Evolutionary conservation across 2,888 invertebrate species (phyloP), one percentile per base, ranked within the genome.

Genomic region (Macroteleia sp.): DNA sequence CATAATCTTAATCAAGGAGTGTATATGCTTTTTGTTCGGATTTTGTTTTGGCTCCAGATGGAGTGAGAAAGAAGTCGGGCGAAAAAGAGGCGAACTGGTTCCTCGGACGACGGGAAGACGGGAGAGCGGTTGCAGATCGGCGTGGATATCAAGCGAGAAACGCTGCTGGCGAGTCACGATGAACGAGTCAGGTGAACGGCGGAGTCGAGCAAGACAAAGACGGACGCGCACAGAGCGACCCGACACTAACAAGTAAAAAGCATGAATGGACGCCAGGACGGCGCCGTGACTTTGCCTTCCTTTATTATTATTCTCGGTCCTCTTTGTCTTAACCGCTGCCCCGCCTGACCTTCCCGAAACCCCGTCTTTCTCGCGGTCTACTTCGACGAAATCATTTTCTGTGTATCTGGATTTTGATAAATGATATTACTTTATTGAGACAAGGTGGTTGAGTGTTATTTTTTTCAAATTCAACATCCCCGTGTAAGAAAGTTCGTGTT

Each of bases 201-300:
- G 54, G 30, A n/a, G 34, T 16, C 14, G 28, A 62, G 44, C 48
- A 54, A 66, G 67, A 62, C 48, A 56, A 61, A 76, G 71, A 71
- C 62, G 76, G 74, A 64, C 78, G n/a, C n/a, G n/a, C n/a, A n/a
- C n/a, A n/a, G n/a, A n/a, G 76, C 57, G 59, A 48, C 10, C 82
- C 81, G 82, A 80, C 81, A 77, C 85, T 87, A 87, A 88, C 89
- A 87, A 89, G 85, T 89, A 89, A 89, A 89, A 89, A 88, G 88
- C 87, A 89, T 89, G 89, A 89, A 89, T 89, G 89, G 86, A 86
- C 84, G 87, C 83, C 87, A 87, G 83, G 82, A 83, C 83, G 88
- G 87, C 87, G 88, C 88, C 88, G 85, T 85, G 82, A 80, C 82
- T 88, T 86, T 83, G 86, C 86, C 83, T 64, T 82, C 75, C 61